Evolutionary conservation across 2,888 invertebrate genomes (phyloP).

Genomic region (Melangyna quadrimaculata): DNA sequence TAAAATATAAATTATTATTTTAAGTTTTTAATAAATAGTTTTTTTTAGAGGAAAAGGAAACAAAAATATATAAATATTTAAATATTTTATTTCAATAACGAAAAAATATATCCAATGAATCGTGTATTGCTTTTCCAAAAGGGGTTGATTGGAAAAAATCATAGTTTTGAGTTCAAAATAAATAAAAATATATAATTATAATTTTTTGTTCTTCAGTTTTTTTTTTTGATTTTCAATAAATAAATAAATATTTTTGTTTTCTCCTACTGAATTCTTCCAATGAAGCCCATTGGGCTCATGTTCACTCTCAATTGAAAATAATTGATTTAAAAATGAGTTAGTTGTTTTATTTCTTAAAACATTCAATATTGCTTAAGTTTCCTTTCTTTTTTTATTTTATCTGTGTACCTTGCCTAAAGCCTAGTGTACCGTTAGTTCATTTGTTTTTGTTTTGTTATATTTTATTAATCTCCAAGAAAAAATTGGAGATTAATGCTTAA

Average conservation of each 20-base stretch:
- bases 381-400: constrained; percentile 1
- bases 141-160: constrained; percentile 66
- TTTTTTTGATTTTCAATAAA: constrained; percentile 38
- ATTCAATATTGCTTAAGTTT: constrained; percentile 37
- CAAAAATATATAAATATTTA: constrained; percentile 42
- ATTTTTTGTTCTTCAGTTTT: background rate
- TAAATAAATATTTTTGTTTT: constrained; percentile 59
- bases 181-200: constrained; percentile 62
- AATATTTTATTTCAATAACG: constrained; percentile 22
- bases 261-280: constrained; percentile 66
- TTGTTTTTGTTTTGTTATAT: background rate
- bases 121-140: constrained; percentile 52
- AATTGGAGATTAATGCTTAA: constrained; percentile 67
- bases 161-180: constrained; percentile 60
- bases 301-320: constrained; percentile 56
- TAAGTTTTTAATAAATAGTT: constrained; percentile 33
- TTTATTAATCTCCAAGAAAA: constrained; percentile 47
- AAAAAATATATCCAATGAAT: constrained; percentile 39
- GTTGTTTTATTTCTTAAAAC: constrained; percentile 13
- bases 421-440: constrained; percentile 57
- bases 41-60: constrained; percentile 34
- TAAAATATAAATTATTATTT: constrained; percentile 24
- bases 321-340: constrained; percentile 51
- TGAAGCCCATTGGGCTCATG: constrained; percentile 71
- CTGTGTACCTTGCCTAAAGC: constrained; percentile 22